Base-by-base conservation (phyloP, 2,113 vertebrate genomes). In the Proteles cristata region DNA sequence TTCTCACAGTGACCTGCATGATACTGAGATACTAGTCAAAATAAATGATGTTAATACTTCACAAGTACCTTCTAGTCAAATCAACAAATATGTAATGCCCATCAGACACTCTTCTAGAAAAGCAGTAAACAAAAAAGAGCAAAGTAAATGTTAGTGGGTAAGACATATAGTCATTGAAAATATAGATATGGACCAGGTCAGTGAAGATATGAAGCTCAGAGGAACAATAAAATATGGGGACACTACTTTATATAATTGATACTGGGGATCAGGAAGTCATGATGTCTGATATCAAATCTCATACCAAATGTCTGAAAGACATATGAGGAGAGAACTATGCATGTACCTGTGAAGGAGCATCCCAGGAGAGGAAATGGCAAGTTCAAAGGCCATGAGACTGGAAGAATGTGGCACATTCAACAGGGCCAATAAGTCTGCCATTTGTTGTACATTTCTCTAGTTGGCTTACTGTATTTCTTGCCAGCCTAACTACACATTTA, bases 71-170 rank as follows among this genome's bases (percentile, higher is more conserved):
- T 89, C 26, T 61, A 81, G 25, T 76, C n/a, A 77, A 89, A 65
- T 82, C 87, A 89, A 82, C 58, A 92, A 58, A 74, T 84, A 77
- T 74, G 43, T 88, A 76, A 89, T 94, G 17, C 19, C 63, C 35
- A 50, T 23, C 35, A 84, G 48, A 43, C 14, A 9, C n/a, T 96
- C 39, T 95, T 96, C 68, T 61, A 87, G 33, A 26, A 79, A 96
- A 93, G 31, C 35, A 73, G 43, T 77, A 81, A 96, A 66, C 35
- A 61, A 79, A 84, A 88, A 81, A 28, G 31, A 55, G 39, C 21
- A 26, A 79, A 93, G 21, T 93, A 58, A 90, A 12, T 85, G 65
- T 25, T 65, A 73, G 16, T 83, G 73, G 14, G 16, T 53, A 94
- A 96, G 76, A 77, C 5, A n/a, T 43, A 9, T 1, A 63, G 21